Evolutionary conservation across 2,888 invertebrate genomes (phyloP).

Genomic region (Aporophyla lueneburgensis): DNA sequence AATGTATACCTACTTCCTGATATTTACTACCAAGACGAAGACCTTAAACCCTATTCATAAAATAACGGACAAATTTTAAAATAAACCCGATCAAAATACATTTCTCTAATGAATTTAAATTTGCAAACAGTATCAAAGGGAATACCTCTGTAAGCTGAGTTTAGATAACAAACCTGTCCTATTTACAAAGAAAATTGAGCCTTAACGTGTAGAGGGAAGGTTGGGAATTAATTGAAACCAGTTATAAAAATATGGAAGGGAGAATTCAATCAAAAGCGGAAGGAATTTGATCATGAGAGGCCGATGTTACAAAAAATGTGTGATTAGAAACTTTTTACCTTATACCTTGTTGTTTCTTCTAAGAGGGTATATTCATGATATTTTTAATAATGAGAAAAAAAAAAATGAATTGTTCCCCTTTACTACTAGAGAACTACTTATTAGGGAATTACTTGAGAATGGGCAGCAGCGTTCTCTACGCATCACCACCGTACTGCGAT

Average conservation of each 20-base stretch:
- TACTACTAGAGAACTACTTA: too few relatives aligned
- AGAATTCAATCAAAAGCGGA: conserved; percentile 60
- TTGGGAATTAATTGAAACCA: neutral
- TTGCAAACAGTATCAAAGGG: conserved; percentile 64
- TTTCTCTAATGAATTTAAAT: conserved; percentile 63
- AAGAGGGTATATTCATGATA: neutral
- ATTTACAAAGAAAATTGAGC: conserved; percentile 6
- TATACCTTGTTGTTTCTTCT: conserved; percentile 18
- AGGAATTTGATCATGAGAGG: conserved; percentile 57
- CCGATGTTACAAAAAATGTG: conserved; percentile 48
- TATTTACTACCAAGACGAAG: neutral
- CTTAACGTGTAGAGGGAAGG: neutral
- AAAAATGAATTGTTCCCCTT: too few relatives aligned
- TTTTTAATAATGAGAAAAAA: too few relatives aligned
- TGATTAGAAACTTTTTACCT: conserved; percentile 26
- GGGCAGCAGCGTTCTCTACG: too few relatives aligned
- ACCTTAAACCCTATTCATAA: conserved; percentile 16
- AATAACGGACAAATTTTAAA: conserved; percentile 37
- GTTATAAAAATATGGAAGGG: conserved; percentile 42
- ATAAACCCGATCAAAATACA: conserved; percentile 64
- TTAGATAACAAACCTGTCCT: conserved; percentile 33
- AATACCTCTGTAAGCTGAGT: conserved; percentile 50
- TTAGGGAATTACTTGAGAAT: too few relatives aligned
- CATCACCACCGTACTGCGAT: too few relatives aligned
- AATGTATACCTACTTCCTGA: neutral